These are phyloP conservation scores for Callionymus lyra DNA, from an alignment of 2,113 vertebrate species.

Conservation along the genomic window DNA sequence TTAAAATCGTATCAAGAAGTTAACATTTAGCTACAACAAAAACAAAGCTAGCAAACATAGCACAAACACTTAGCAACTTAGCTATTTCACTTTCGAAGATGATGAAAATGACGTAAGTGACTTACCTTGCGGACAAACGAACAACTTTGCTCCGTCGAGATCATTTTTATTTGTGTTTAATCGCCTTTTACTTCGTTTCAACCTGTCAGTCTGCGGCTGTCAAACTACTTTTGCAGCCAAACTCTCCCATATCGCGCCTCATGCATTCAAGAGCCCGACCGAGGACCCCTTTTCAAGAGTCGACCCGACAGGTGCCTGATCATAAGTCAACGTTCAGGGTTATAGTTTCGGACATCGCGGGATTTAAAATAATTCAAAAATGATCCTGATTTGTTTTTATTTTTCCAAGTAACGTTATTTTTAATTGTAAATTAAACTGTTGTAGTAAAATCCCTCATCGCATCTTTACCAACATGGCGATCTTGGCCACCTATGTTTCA, in stretches of 20 bases:
- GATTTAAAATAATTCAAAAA: too few species aligned
- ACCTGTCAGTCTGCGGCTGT: conserved; percentile 5
- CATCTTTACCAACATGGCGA: too few species aligned
- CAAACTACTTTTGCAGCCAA: conserved; percentile 20
- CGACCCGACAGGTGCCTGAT: conserved; percentile 42
- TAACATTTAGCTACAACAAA: too few species aligned
- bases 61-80: conserved; percentile 14
- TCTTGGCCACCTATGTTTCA: too few species aligned
- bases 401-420: too few species aligned
- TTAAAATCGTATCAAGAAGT: too few species aligned
- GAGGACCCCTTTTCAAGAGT: conserved; percentile 32
- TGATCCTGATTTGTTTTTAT: too few species aligned
- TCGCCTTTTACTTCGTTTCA: background rate
- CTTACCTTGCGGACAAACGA: conserved; percentile 73
- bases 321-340: background rate
- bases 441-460: too few species aligned
- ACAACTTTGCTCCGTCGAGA: conserved; percentile 45
- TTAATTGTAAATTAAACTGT: too few species aligned
- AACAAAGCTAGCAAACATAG: conserved; percentile 14
- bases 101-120: background rate
- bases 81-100: background rate
- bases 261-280: conserved; percentile 56
- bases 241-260: conserved; percentile 60
- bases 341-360: too few species aligned
- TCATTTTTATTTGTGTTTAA: conserved; percentile 44